phyloP scores from a whole-genome alignment of 2,113 vertebrate genomes.

The Dromas ardeola region DNA sequence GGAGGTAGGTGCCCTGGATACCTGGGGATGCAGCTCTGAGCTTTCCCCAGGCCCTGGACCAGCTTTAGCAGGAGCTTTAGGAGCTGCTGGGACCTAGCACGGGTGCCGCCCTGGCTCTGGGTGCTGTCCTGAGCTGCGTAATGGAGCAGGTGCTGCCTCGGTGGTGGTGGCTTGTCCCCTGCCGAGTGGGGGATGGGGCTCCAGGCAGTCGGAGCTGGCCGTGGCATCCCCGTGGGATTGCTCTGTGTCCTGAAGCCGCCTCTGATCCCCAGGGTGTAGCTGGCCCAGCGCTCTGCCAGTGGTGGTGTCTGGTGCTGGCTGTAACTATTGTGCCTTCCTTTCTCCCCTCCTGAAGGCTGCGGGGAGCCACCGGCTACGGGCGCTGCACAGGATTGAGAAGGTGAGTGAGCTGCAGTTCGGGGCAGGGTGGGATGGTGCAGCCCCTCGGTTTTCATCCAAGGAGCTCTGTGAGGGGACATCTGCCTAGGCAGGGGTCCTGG shows the following conservation, averaged over 20 bases:
- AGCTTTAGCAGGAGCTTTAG: background rate
- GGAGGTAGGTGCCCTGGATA: slow-evolving; percentile 74
- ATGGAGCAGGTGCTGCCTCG: background rate
- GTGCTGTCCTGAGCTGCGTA: background rate
- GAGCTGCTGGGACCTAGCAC: fast-evolving
- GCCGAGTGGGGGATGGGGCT: background rate
- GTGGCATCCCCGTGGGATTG: background rate
- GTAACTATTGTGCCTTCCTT: background rate
- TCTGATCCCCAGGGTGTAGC: background rate
- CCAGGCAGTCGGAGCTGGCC: fast-evolving
- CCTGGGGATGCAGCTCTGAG: fast-evolving
- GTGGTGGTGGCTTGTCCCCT: background rate
- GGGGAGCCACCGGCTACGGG: slow-evolving; percentile 80
- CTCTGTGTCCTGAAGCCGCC: background rate
- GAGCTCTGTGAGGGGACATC: background rate
- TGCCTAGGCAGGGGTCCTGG: background rate
- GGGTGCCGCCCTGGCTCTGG: background rate
- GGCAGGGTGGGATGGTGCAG: background rate
- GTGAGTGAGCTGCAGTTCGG: slow-evolving; percentile 8
- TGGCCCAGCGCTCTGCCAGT: fast-evolving
- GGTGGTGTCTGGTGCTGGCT: background rate
- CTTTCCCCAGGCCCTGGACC: background rate
- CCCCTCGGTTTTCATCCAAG: background rate
- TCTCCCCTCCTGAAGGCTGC: slow-evolving; percentile 72
- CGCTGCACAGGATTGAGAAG: slow-evolving; percentile 87